Evolutionary conservation across 2,888 invertebrate genomes (phyloP).

Genomic region (Diarsia brunnea): DNA sequence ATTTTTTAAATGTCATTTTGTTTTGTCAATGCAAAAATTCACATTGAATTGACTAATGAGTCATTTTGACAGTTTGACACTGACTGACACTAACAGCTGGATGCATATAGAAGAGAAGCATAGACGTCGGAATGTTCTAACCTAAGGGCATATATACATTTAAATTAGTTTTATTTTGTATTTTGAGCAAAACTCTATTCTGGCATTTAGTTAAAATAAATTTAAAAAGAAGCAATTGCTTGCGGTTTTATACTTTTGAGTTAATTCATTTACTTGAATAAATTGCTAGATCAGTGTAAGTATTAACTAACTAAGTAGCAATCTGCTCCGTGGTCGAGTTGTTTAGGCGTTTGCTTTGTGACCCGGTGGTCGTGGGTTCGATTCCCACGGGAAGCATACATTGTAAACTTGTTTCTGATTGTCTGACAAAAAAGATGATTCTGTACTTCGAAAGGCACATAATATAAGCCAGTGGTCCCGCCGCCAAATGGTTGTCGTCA

Average conservation of each 20-base stretch:
- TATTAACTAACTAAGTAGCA: too few species aligned
- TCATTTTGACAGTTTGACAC: neutral
- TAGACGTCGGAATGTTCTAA: neutral
- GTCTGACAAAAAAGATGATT: too few species aligned
- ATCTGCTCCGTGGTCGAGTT: too few species aligned
- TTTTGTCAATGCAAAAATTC: neutral
- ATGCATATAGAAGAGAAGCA: neutral
- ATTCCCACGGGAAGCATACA: too few species aligned
- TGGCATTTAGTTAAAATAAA: too few species aligned
- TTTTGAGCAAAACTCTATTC: neutral
- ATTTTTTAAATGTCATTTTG: conserved; percentile 17
- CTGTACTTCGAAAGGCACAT: too few species aligned
- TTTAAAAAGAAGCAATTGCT: neutral
- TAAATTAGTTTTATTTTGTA: neutral
- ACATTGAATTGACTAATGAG: neutral
- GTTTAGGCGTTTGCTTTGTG: too few species aligned
- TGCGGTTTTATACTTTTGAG: neutral
- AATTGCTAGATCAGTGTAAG: neutral
- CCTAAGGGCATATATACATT: neutral
- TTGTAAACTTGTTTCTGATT: too few species aligned
- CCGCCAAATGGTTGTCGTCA: too few species aligned
- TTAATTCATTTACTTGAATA: neutral
- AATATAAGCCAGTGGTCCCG: too few species aligned
- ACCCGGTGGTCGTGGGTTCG: too few species aligned
- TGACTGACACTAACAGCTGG: conserved; percentile 12